Percentiles rank a stretch among this genome's conserved stretches.
These are phyloP conservation scores for Linyphia triangularis DNA, from an alignment of 2,888 invertebrate genomes.

Conservation along the genomic window DNA sequence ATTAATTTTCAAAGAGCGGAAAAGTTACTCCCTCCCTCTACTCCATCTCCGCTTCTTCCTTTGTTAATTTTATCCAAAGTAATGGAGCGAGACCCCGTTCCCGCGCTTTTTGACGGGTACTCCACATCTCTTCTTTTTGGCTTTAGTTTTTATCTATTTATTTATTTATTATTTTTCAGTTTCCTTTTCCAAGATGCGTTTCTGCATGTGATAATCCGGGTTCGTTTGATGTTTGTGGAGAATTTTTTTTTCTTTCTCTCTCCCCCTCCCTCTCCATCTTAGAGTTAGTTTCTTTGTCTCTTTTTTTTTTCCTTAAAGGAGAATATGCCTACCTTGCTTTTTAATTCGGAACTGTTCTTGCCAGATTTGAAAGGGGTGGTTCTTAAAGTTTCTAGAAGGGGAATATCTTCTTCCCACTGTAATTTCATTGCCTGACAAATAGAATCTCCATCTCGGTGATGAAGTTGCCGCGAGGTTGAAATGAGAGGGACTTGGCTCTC, in stretches of 20 bases:
- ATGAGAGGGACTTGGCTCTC: not conserved
- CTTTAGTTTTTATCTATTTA: not conserved
- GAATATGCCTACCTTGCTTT: not conserved
- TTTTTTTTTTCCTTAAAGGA: not conserved
- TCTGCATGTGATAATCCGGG: constrained; percentile 49
- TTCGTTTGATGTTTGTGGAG: constrained; percentile 63
- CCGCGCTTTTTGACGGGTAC: constrained; percentile 46
- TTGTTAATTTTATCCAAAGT: constrained; percentile 75
- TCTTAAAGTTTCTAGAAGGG: not conserved
- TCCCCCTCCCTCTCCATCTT: not conserved
- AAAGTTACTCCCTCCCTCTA: constrained; percentile 46
- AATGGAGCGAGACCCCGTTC: constrained; percentile 62
- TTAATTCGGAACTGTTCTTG: constrained; percentile 19
- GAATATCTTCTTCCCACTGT: not conserved
- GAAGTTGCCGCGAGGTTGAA: constrained; percentile 18
- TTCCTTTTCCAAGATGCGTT: not conserved
- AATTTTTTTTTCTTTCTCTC: constrained; percentile 5
- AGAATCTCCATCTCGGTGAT: constrained; percentile 54
- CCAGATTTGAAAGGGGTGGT: not conserved
- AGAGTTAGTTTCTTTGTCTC: constrained; percentile 15
- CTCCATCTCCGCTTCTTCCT: constrained; percentile 31
- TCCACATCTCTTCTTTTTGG: constrained; percentile 16
- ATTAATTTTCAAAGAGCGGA: constrained; percentile 74
- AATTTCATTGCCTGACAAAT: constrained; percentile 30
- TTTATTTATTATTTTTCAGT: constrained; percentile 23